A percentile compares a stretch with the other conserved stretches of the same genome.
phyloP scores from a whole-genome alignment of 2,888 invertebrate species.

The Hemithea aestivaria region DNA sequence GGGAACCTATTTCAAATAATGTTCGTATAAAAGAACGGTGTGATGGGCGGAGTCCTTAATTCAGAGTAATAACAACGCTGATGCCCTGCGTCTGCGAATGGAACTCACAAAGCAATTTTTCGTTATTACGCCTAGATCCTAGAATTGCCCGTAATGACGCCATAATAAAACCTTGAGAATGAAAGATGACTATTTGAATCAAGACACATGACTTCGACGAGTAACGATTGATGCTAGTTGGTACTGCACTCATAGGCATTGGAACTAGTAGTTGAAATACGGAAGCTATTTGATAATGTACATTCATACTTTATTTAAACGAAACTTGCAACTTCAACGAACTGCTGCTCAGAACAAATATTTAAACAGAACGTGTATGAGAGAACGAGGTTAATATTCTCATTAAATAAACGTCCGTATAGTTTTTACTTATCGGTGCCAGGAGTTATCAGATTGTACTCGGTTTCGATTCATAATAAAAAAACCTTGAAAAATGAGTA shows the following conservation, averaged over 20 bases:
- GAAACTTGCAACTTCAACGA: not conserved
- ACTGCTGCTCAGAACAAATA: conserved; percentile 13
- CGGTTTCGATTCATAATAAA: conserved; percentile 34
- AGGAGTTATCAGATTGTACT: conserved; percentile 48
- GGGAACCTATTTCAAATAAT: too few species aligned
- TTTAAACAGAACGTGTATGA: conserved; percentile 9
- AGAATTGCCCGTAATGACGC: conserved; percentile 35
- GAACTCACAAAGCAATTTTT: conserved; percentile 34
- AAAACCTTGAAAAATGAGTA: conserved; percentile 47
- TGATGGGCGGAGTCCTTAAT: conserved; percentile 4
- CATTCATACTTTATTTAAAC: conserved; percentile 5
- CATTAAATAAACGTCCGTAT: conserved; percentile 40
- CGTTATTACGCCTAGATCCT: conserved; percentile 30
- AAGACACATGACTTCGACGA: conserved; percentile 5
- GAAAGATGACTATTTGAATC: conserved; percentile 20
- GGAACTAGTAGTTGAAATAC: conserved; percentile 2
- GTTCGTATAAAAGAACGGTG: too few species aligned
- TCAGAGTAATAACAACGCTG: conserved; percentile 20
- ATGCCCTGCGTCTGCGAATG: conserved; percentile 11
- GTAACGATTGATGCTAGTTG: not conserved
- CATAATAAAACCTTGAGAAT: conserved; percentile 35
- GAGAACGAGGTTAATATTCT: conserved; percentile 46
- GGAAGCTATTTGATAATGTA: conserved; percentile 10
- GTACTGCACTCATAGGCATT: conserved; percentile 3
- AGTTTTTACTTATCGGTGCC: conserved; percentile 49